Evolutionary conservation across 2,797 vertebrate genomes (phyloP), one percentile per base, ranked within the genome.

Genomic region (Myoxocephalus aenaeus): DNA sequence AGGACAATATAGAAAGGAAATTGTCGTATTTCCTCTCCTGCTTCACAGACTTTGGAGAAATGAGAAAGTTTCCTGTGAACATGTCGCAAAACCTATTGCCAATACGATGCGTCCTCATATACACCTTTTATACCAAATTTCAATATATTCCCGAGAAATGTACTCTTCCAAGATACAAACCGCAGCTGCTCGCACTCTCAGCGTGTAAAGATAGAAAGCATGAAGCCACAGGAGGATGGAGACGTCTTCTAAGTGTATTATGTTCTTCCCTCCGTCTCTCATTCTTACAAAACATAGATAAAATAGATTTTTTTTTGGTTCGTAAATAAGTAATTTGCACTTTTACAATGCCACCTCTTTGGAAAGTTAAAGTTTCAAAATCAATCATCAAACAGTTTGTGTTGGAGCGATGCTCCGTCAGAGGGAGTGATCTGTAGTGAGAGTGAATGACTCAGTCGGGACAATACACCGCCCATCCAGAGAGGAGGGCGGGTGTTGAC

Each of bases 401-500:
- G 34, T 34, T 34, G 53, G 51, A 65, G 32, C 67, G 73, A 66
- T 2, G 48, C 40, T 84, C 85, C 44, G 53, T 77, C 66, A 66
- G 20, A 64, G n/a, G 32, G 25, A 77, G 44, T 56, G 67, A 51
- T 76, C 32, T 53, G 29, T 29, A 25, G 36, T 2, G 22, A 83
- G 54, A 71, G 38, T 54, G 65, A 83, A 65, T 51, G 61, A 68
- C 48, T 83, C 76, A 18, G 59, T 40, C 10, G 9, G 46, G 59
- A 83, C 80, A 83, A 81, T 81, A 50, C 65, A 32, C 66, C 61
- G 70, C 40, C 44, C 36, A 59, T 64, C 65, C 67, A 53, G 42
- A 38, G 64, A 79, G 54, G 62, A 57, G 67, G 18, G 44, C 34
- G 17, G 2, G 44, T 56, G 65, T 64, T 42, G 67, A 78, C 65